Conservation (phyloP, 2,797 vertebrate genomes). For the Lepus oiostolus region DNA sequence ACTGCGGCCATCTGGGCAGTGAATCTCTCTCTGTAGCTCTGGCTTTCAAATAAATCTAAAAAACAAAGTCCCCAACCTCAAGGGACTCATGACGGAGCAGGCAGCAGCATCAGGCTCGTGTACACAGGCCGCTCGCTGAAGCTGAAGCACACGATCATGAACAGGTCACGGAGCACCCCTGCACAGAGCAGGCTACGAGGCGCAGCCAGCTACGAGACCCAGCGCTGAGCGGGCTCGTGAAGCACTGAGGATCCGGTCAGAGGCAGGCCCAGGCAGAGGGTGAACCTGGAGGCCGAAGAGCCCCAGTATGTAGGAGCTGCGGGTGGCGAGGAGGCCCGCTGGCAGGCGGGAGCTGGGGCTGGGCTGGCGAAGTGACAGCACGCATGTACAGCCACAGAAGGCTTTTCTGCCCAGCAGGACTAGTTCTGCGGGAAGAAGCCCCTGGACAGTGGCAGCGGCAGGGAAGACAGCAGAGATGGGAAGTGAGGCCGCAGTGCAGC, state of each 20-base stretch:
- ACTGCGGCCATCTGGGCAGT: too few species aligned
- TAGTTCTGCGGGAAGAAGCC: neutral
- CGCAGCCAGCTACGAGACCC: neutral
- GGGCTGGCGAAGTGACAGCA: too few species aligned
- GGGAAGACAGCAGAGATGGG: neutral
- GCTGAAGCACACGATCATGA: neutral
- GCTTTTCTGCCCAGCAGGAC: conserved; percentile 14
- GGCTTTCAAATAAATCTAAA: too few species aligned
- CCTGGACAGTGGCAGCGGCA: neutral
- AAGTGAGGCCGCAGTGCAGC: neutral
- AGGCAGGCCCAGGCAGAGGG: neutral
- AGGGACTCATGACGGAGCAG: neutral
- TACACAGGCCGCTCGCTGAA: neutral
- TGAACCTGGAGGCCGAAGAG: neutral
- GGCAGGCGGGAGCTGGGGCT: too few species aligned
- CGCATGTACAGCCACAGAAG: neutral
- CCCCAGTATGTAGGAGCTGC: neutral
- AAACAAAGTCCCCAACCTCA: neutral
- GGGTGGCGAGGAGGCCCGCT: neutral
- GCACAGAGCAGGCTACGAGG: neutral
- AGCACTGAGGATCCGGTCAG: neutral
- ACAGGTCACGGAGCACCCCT: neutral
- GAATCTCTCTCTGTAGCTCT: too few species aligned
- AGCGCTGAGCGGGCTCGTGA: neutral
- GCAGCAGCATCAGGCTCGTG: neutral